These are phyloP conservation scores for Colinus virginianus DNA, from an alignment of 2,113 vertebrate species.

Conservation along the genomic window DNA sequence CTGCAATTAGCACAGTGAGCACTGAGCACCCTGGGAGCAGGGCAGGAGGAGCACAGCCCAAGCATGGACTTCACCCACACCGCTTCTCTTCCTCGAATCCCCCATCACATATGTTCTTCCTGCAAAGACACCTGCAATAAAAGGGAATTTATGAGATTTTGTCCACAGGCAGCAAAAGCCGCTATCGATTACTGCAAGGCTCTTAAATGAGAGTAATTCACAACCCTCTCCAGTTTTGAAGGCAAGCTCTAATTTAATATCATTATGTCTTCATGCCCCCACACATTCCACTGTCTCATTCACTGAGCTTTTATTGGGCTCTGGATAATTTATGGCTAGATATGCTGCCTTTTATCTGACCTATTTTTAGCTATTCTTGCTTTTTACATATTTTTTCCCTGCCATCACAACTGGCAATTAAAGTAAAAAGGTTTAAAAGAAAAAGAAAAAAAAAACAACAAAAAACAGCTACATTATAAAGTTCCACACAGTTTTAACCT, in stretches of 20 bases:
- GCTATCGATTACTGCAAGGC: slow-evolving; percentile 63
- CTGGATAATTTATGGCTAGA: slow-evolving; percentile 71
- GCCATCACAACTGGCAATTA: slow-evolving; percentile 62
- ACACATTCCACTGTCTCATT: slow-evolving; percentile 76
- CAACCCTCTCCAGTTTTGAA: slow-evolving; percentile 58
- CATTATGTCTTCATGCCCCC: slow-evolving; percentile 78
- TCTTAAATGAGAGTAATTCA: slow-evolving; percentile 68
- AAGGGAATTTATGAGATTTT: slow-evolving; percentile 48
- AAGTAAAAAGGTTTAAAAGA: slow-evolving; percentile 41
- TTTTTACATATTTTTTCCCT: slow-evolving; percentile 43
- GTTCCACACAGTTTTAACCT: slow-evolving; percentile 33
- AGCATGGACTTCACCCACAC: fast-evolving
- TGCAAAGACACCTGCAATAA: neutral
- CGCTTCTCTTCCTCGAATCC: neutral
- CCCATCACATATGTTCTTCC: neutral
- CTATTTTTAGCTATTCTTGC: slow-evolving; percentile 73
- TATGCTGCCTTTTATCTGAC: slow-evolving; percentile 66
- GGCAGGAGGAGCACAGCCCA: fast-evolving
- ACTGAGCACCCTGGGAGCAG: neutral
- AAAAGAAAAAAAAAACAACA: neutral
- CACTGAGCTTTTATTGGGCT: slow-evolving; percentile 72
- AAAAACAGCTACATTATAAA: fast-evolving
- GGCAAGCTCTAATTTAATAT: slow-evolving; percentile 76
- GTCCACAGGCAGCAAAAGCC: slow-evolving; percentile 50
- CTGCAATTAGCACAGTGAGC: slow-evolving; percentile 17